A percentile compares a stretch with the other conserved stretches of the same genome.
Conservation (phyloP, 2,113 vertebrate species). For the Hippoglossus stenolepis region DNA sequence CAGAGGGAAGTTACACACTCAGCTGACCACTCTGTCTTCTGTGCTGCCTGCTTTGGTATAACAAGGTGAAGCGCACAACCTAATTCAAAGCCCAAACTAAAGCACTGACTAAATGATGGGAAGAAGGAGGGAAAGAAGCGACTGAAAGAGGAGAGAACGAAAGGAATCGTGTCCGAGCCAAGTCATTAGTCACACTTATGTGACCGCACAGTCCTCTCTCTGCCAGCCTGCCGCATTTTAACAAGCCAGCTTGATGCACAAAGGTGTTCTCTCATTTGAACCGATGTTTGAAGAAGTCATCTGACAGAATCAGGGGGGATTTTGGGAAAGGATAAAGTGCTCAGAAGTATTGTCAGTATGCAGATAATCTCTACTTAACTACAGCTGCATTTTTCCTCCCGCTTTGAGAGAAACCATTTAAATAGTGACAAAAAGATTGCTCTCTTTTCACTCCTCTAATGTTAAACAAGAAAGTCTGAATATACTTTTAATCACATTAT, state of each 20-base stretch:
- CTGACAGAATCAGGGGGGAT: conserved; percentile 11
- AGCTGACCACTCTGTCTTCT: conserved; percentile 47
- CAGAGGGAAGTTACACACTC: conserved; percentile 64
- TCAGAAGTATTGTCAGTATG: conserved; percentile 18
- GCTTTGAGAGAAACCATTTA: conserved; percentile 17
- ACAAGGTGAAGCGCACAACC: conserved; percentile 39
- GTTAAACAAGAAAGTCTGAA: not conserved
- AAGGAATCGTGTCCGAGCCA: conserved; percentile 42
- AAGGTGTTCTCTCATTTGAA: conserved; percentile 53
- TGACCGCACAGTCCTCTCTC: conserved; percentile 31
- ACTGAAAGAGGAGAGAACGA: conserved; percentile 4
- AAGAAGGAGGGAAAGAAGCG: conserved; percentile 8
- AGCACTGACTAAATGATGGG: conserved; percentile 24
- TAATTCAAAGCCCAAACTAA: conserved; percentile 19
- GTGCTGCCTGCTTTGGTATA: conserved; percentile 53
- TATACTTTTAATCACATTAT: not conserved
- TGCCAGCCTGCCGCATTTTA: conserved; percentile 50
- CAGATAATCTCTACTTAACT: conserved; percentile 18
- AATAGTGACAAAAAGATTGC: not conserved
- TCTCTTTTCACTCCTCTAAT: conserved; percentile 1
- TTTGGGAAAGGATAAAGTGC: conserved; percentile 22
- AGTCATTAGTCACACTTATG: conserved; percentile 61
- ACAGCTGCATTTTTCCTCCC: conserved; percentile 12
- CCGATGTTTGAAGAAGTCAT: conserved; percentile 26
- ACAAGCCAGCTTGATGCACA: conserved; percentile 39